phyloP scores from a whole-genome alignment of 1,140 invertebrate genomes.

The Archivesica marissinica region DNA sequence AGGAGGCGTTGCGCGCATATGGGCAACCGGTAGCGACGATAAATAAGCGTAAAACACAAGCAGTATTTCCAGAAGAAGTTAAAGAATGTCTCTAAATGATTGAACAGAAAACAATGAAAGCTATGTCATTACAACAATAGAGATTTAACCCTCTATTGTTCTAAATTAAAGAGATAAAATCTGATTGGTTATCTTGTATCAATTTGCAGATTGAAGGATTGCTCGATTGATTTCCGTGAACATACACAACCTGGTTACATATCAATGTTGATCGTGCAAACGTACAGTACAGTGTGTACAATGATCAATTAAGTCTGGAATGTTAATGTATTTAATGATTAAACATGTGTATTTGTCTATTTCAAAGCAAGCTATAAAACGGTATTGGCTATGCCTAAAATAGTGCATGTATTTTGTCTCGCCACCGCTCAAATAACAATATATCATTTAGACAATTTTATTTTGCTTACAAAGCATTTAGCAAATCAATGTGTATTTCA shows the following conservation, averaged over 20 bases:
- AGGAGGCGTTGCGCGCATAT: too few species aligned
- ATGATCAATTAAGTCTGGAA: conserved; percentile 29
- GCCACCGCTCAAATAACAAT: conserved; percentile 16
- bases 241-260: not conserved
- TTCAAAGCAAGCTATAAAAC: not conserved
- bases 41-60: too few species aligned
- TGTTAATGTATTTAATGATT: not conserved
- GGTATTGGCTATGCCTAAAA: not conserved
- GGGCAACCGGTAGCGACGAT: too few species aligned
- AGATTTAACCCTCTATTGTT: not conserved
- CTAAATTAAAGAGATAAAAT: conserved; percentile 20
- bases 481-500: not conserved
- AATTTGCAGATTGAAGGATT: conserved; percentile 24
- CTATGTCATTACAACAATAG: conserved; percentile 20
- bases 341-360: conserved; percentile 15
- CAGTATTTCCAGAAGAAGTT: not conserved
- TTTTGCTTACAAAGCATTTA: not conserved
- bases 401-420: not conserved
- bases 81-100: not conserved
- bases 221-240: conserved; percentile 2
- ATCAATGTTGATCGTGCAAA: conserved; percentile 1
- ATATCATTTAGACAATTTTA: conserved; percentile 5
- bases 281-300: not conserved
- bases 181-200: conserved; percentile 38
- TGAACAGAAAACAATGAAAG: not conserved